These are phyloP conservation scores for Clarias gariepinus DNA, from an alignment of 2,113 vertebrate genomes.

Conservation along the genomic window DNA sequence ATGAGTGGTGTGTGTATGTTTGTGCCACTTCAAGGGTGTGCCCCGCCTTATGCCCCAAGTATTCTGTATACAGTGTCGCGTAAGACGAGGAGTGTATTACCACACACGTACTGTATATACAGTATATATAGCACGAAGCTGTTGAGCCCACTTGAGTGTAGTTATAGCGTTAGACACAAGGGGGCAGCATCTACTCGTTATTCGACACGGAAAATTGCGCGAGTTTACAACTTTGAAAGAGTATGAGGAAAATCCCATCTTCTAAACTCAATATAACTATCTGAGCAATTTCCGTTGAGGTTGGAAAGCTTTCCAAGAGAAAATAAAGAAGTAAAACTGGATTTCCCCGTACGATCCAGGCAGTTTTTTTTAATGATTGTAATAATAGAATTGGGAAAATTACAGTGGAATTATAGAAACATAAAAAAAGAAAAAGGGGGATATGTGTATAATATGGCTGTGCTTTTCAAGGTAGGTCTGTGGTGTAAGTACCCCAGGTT, in stretches of 20 bases:
- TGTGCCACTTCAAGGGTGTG: too few relatives aligned
- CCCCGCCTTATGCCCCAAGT: too few relatives aligned
- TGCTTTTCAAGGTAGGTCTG: background rate
- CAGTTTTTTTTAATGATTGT: background rate
- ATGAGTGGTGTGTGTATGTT: too few relatives aligned
- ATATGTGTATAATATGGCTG: background rate
- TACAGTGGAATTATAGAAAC: background rate
- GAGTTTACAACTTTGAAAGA: background rate
- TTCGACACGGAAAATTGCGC: background rate
- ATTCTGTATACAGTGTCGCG: too few relatives aligned
- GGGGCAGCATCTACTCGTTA: constrained; percentile 23
- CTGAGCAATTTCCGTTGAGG: background rate
- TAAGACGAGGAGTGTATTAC: too few relatives aligned
- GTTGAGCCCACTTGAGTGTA: background rate
- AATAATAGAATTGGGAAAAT: background rate
- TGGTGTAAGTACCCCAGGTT: background rate
- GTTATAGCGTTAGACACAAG: constrained; percentile 6
- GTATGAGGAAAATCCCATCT: background rate
- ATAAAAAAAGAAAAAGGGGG: too few relatives aligned
- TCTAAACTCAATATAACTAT: background rate
- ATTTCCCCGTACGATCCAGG: background rate
- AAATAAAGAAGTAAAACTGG: background rate
- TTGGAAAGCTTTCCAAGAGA: background rate
- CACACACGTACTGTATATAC: too few relatives aligned
- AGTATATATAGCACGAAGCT: background rate